Percentiles rank a stretch among this genome's conserved stretches.
phyloP scores from a whole-genome alignment of 2,888 invertebrate genomes.

The Callyntrura guangdongensis region DNA sequence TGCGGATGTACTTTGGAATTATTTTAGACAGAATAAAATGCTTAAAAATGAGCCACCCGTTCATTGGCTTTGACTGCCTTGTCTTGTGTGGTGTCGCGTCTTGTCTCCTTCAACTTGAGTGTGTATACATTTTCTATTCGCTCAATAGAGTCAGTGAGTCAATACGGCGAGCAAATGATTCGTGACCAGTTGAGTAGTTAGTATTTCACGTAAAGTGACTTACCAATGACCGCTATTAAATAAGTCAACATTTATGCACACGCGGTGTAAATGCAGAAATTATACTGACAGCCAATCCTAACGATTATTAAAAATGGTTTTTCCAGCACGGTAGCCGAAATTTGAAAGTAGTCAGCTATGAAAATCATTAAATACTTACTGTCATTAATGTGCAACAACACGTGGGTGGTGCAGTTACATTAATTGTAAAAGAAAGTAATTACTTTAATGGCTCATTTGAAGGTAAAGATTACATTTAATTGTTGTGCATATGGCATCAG shows the following conservation, averaged over 20 bases:
- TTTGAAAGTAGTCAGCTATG: constrained; percentile 33
- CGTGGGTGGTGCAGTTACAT: constrained; percentile 64
- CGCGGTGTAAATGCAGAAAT: background rate
- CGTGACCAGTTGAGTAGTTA: constrained; percentile 68
- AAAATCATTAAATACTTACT: constrained; percentile 43
- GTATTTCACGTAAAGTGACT: constrained; percentile 8
- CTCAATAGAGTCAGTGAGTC: background rate
- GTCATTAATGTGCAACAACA: constrained; percentile 39
- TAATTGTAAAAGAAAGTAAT: constrained; percentile 32
- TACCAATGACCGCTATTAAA: constrained; percentile 35
- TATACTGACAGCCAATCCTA: background rate
- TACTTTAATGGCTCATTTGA: background rate
- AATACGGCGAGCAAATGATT: constrained; percentile 30
- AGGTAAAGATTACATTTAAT: constrained; percentile 19
- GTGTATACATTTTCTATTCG: background rate
- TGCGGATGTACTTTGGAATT: constrained; percentile 47
- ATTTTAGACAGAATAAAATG: constrained; percentile 1
- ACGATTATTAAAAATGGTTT: constrained; percentile 14
- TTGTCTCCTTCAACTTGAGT: constrained; percentile 31
- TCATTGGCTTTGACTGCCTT: constrained; percentile 41
- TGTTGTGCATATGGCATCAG: background rate
- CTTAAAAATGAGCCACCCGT: constrained; percentile 13
- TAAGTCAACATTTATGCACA: constrained; percentile 4
- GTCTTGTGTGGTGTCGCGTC: constrained; percentile 7
- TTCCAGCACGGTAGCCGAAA: background rate